Base-by-base conservation (phyloP, 2,888 invertebrate genomes). In the Pasiphila rectangulata region DNA sequence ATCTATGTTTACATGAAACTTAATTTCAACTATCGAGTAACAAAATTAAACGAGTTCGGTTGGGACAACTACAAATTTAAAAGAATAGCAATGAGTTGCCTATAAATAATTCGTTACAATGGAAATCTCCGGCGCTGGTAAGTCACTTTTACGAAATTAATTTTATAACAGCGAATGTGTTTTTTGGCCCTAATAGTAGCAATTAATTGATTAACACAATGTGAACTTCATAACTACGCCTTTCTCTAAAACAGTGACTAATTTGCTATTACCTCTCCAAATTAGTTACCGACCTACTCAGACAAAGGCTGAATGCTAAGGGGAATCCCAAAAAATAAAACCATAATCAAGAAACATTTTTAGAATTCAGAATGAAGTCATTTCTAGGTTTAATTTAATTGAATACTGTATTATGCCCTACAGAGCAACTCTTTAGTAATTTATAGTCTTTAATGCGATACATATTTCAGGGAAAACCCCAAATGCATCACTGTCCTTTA, bases 401-500 rank as follows among this genome's bases (percentile, higher is more conserved):
- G n/a, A n/a, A n/a, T n/a, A n/a, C n/a, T n/a, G n/a, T n/a, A n/a
- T n/a, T n/a, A n/a, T n/a, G n/a, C n/a, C n/a, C n/a, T n/a, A n/a
- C n/a, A n/a, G n/a, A n/a, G n/a, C n/a, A n/a, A n/a, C n/a, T n/a
- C n/a, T n/a, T n/a, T n/a, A n/a, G n/a, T n/a, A n/a, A n/a, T n/a
- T n/a, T n/a, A n/a, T n/a, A n/a, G n/a, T n/a, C n/a, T n/a, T n/a
- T n/a, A n/a, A n/a, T n/a, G n/a, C n/a, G n/a, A n/a, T n/a, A n/a
- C 4, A 40, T 30, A 6, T 49, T 82, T 54, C 64, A 88, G 86
- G 83, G 41, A 88, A 88, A 71, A 73, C 87, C 40, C 82, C 85
- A 46, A 85, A 77, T 54, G 72, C 91, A 30, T 82, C 90, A 19
- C 76, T 92, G 44, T 90, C 93, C 4, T 92, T 94, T 62, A 92